Evolutionary conservation across 2,888 invertebrate species (phyloP).

Genomic region (Sarcophaga carnaria): DNA sequence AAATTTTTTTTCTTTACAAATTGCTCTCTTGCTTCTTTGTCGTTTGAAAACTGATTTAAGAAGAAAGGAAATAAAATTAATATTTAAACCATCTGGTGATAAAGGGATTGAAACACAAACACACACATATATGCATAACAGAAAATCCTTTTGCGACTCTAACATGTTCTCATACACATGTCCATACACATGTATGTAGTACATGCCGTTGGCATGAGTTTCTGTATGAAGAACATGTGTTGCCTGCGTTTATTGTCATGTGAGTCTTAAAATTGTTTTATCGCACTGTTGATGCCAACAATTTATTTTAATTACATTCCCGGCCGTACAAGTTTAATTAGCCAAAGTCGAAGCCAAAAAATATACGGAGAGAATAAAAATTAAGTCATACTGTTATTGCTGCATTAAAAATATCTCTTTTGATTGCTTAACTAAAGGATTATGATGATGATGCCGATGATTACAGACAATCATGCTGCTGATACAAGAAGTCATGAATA

Average conservation of each 20-base stretch:
- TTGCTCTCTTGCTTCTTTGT: no score
- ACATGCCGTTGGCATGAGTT: not conserved
- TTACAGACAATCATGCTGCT: no score
- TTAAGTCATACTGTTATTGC: not conserved
- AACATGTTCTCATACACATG: not conserved
- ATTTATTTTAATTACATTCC: conserved; percentile 23
- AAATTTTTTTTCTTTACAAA: no score
- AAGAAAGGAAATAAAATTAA: no score
- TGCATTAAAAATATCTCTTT: not conserved
- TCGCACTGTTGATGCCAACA: conserved; percentile 2
- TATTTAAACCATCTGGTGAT: no score
- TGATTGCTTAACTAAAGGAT: conserved; percentile 13
- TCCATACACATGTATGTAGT: not conserved
- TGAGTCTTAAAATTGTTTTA: not conserved
- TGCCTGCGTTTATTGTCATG: not conserved
- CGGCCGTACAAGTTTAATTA: conserved; percentile 30
- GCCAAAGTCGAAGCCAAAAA: not conserved
- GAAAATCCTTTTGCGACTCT: not conserved
- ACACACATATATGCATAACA: not conserved
- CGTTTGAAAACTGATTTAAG: no score
- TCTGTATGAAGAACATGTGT: not conserved
- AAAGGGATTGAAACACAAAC: no score
- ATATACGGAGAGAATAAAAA: not conserved
- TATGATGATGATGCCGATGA: not conserved
- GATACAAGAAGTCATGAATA: not conserved